Base-by-base conservation (phyloP, 2,888 invertebrate genomes). In the Cryptocephalus moraei region DNA sequence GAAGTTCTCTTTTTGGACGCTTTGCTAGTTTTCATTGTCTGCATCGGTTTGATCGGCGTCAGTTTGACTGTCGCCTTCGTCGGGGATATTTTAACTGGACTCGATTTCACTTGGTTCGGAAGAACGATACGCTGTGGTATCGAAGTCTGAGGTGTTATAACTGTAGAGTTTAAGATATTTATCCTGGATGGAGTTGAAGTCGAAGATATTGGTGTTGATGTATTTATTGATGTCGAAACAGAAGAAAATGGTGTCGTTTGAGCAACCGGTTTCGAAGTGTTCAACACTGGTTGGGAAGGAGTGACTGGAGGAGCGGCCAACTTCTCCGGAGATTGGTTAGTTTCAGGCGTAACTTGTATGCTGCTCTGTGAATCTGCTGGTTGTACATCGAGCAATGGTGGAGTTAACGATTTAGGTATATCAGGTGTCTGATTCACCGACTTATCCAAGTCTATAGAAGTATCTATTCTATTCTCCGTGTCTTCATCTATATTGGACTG, bases 11-110 rank as follows among this genome's bases (percentile, higher is more conserved):
- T 58, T 22, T 54, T 50, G 62, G 56, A 58, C 51, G 43, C 39
- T 36, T 49, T 49, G 14, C 32, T 49, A 8, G 39, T 53, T 39
- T 66, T 53, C 43, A 66, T 67, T 11, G 59, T 59, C 8, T 61
- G 75, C 74, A 76, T 74, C 33, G 77, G 76, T 63, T 78, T 78
- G 59, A 77, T 75, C 13, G 79, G 77, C 57, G 75, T 76, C 22
- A 78, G 76, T 66, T 78, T 79, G 60, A 77, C 75, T 61, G 76
- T 73, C 57, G 77, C 68, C 68, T 79, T 79, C 44, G 75, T 73
- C 42, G 75, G 72, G 43, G 68, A 64, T 36, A 69, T 65, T 54
- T 72, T 72, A 10, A 69, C 61, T 0, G 71, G 69, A 58, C 72
- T 65, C 47, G 75, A 72, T 62, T 75, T 71, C 38, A 75, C 71